These are phyloP conservation scores for Miniopterus natalensis DNA, from an alignment of 2,113 vertebrate genomes.

Conservation along the genomic window DNA sequence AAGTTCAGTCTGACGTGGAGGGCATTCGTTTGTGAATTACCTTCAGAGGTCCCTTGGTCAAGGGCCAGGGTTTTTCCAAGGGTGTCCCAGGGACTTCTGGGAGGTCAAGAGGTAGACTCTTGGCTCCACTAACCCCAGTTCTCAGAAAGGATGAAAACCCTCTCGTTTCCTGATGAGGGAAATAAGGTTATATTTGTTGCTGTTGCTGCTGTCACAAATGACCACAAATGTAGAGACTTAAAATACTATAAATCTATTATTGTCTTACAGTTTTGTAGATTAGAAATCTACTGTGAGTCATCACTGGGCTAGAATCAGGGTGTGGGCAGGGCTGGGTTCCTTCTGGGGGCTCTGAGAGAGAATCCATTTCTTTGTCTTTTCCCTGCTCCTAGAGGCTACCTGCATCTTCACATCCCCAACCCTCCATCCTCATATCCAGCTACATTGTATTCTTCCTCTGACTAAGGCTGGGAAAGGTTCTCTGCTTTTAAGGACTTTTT, in stretches of 20 bases:
- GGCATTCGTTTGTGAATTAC: neutral
- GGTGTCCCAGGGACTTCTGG: neutral
- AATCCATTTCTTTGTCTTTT: neutral
- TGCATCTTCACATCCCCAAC: neutral
- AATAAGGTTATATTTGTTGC: neutral
- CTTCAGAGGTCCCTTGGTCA: neutral
- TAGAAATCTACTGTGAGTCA: neutral
- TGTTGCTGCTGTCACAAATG: neutral
- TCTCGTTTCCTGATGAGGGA: neutral
- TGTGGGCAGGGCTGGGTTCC: neutral
- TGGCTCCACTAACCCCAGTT: neutral
- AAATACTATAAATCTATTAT: neutral
- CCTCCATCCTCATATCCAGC: neutral
- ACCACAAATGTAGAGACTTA: neutral
- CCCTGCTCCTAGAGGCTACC: neutral
- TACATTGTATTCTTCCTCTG: rapidly evolving
- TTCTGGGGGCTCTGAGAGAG: neutral
- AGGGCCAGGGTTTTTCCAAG: neutral
- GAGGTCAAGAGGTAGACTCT: neutral
- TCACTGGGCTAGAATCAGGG: neutral
- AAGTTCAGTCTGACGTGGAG: neutral
- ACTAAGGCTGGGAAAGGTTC: neutral
- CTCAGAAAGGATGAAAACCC: neutral
- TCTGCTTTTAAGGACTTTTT: neutral
- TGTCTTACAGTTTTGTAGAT: neutral